phyloP scores from a whole-genome alignment of 2,113 vertebrate species.

The Gracilinanus agilis region DNA sequence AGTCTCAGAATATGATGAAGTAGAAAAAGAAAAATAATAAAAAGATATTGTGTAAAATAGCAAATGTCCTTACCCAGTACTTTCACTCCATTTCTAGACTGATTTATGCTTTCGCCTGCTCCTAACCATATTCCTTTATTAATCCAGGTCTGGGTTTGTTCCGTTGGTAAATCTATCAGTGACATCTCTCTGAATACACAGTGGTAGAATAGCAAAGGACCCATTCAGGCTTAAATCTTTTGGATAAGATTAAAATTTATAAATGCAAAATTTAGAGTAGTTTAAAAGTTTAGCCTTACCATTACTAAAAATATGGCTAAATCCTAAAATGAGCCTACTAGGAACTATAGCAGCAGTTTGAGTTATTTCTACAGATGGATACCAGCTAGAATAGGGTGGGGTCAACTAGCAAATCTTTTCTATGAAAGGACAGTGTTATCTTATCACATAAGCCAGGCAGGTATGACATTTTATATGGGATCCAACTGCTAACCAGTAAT shows the following conservation, averaged over 20 bases:
- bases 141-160: neutral
- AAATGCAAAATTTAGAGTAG: neutral
- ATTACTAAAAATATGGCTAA: slow-evolving; percentile 12
- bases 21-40: neutral
- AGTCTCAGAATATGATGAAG: slow-evolving; percentile 10
- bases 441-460: neutral
- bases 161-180: neutral
- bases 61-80: neutral
- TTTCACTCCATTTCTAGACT: neutral
- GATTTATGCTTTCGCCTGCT: neutral
- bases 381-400: neutral
- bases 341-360: neutral
- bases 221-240: neutral
- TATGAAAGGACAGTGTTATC: neutral
- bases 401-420: neutral
- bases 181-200: neutral
- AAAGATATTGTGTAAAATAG: neutral
- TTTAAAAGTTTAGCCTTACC: neutral
- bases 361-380: neutral
- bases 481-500: neutral
- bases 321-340: neutral
- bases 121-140: neutral
- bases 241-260: neutral
- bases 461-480: neutral
- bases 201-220: neutral